Base-by-base conservation (phyloP, 2,113 vertebrate genomes). In the Gambusia holbrooki region DNA sequence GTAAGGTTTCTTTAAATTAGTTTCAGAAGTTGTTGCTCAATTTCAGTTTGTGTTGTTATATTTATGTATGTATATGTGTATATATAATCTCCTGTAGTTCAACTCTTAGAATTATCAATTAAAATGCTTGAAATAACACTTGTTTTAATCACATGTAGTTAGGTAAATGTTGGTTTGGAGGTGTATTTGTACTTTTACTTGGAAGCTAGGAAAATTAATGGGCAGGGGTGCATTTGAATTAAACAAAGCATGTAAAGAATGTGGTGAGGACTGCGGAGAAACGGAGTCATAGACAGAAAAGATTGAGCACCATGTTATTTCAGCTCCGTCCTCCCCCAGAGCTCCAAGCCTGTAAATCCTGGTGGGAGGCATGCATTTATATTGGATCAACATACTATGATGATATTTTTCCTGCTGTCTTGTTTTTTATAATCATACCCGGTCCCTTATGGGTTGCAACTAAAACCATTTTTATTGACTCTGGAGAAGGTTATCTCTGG, bases 381-480 rank as follows among this genome's bases (percentile, higher is more conserved):
- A 91, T 92, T 92, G 87, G 87, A 90, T 89, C 88, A 89, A 91
- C 88, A 90, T 90, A 73, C 78, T 81, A 84, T 85, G 76, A 78
- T 87, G 74, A 84, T 84, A 61, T 86, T 90, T 87, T 82, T 87
- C 79, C 80, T 79, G 77, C 70, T 66, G 72, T 69, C 88, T 89
- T 79, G 79, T 84, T 84, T 37, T 92, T 90, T 83, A 80, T 89
- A 92, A 89, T 91, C 83, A 87, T 73, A 73, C 60, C 17, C 27
- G 9, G 68, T 86, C 84, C 84, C 87, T 75, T 74, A 79, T 87
- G 73, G 87, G 71, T 61, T 84, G 81, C 74, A 82, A 76, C 85
- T 81, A 89, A 92, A 91, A 88, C 76, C 85, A 73, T 82, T 88
- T 88, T 92, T 92, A 93, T 92, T 90, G 88, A 92, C 87, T 89